These are phyloP conservation scores for Acrobasis suavella DNA, from an alignment of 2,888 invertebrate genomes.

Conservation along the genomic window DNA sequence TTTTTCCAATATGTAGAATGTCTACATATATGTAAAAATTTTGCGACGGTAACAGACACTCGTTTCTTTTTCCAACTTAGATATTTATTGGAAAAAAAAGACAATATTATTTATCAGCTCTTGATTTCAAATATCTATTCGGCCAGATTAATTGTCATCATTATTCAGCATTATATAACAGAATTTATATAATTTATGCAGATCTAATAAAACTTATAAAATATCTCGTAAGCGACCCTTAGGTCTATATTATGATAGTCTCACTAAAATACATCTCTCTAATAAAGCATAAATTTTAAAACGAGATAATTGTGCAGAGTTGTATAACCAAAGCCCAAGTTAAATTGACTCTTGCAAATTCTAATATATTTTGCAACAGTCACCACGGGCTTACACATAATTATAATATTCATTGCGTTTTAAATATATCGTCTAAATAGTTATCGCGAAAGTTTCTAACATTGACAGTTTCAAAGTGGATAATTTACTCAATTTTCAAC, in stretches of 20 bases:
- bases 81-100: too few relatives aligned
- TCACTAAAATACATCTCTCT: background rate
- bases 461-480: background rate
- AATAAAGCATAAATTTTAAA: constrained; percentile 3
- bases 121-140: too few relatives aligned
- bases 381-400: background rate
- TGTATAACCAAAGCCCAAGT: constrained; percentile 6
- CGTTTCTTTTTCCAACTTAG: too few relatives aligned
- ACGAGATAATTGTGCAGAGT: background rate
- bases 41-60: too few relatives aligned
- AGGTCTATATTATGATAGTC: background rate
- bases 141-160: too few relatives aligned
- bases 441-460: background rate
- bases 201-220: background rate
- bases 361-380: constrained; percentile 4
- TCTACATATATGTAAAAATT: too few relatives aligned
- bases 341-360: constrained; percentile 9
- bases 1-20: too few relatives aligned
- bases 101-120: too few relatives aligned
- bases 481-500: background rate
- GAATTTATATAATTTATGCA: too few relatives aligned
- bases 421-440: background rate
- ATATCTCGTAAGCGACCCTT: too few relatives aligned
- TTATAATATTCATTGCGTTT: background rate
- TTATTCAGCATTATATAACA: too few relatives aligned